Evolutionary conservation across 1,140 invertebrate species (phyloP).

Genomic region (Brachionus asplanchnoidis): DNA sequence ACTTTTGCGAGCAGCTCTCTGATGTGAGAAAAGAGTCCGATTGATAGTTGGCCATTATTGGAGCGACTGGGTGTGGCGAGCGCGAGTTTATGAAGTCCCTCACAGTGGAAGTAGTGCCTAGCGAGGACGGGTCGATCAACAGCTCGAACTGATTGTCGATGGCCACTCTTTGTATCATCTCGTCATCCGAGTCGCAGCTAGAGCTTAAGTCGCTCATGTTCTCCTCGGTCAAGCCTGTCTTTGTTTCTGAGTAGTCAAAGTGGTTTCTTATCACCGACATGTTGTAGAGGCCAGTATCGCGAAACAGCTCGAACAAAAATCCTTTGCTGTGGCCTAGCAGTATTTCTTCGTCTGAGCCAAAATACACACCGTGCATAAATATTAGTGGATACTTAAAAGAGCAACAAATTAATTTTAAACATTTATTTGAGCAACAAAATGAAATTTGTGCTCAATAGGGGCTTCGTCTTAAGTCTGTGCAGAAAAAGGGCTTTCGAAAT

Average conservation of each 20-base stretch:
- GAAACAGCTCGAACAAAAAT: not conserved
- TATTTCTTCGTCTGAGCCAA: constrained; percentile 31
- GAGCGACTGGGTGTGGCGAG: not conserved
- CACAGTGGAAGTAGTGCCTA: not conserved
- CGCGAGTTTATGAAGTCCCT: not conserved
- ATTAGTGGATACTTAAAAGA: constrained; percentile 21
- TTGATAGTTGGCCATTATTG: not conserved
- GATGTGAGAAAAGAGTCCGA: not conserved
- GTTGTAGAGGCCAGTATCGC: constrained; percentile 3
- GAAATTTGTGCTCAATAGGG: not conserved
- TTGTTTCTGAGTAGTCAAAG: not conserved
- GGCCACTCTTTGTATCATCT: constrained; percentile 4
- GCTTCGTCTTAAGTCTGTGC: not conserved
- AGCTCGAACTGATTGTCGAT: not conserved
- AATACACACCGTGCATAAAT: constrained; percentile 2
- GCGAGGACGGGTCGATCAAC: not conserved
- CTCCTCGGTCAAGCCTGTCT: not conserved
- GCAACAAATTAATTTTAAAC: not conserved
- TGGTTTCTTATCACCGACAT: not conserved
- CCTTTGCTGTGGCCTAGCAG: constrained; percentile 2
- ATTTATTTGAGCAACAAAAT: not conserved
- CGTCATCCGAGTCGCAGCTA: not conserved
- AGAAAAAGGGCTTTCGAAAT: too few species aligned
- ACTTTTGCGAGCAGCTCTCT: not conserved
- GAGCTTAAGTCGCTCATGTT: not conserved